Evolutionary conservation across 2,113 vertebrate species (phyloP), one percentile per base, ranked within the genome.

Genomic region (Rattus rattus): DNA sequence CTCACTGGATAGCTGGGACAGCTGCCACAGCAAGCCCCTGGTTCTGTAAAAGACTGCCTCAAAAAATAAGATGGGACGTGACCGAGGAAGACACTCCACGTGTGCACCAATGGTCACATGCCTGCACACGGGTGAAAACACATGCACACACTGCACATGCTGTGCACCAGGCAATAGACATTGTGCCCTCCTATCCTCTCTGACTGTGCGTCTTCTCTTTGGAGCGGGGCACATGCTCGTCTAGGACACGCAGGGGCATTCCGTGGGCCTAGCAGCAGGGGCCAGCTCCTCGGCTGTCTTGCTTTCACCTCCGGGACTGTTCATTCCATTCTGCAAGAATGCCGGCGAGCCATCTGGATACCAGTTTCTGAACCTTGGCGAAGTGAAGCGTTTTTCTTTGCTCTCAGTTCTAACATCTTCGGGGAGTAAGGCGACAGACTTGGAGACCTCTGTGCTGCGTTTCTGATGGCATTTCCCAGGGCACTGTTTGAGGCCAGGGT

Each of bases 201-300:
- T 56, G 4, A 84, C n/a, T 63, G 47, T 77, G 81, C 24, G 19
- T 3, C 70, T 65, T 22, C 52, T 52, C 2, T 2, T 72, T 0
- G 0, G 72, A 80, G 11, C 22, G 22, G 1, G 3, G 26, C 30
- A 3, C 4, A 14, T 3, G n/a, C 65, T 92, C 1, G 2, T 19
- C 43, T 19, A 10, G 90, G 39, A 47, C 70, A 28, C 8, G 0
- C 54, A 16, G 10, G 65, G 59, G n/a, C 5, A 1, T 17, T 0
- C 4, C 47, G 7, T 28, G 43, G 24, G 85, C 49, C 36, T 10
- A 10, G 49, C 39, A 17, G 0, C 5, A 30, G 28, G 13, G 7
- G 13, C 36, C 7, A 61, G 80, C n/a, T 28, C 43, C 17, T 63
- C 20, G 5, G 47, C 16, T 39, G 39, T 43, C 33, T 61, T 33